Percentiles rank a stretch among this genome's conserved stretches.
Evolutionary conservation across 1,140 invertebrate species (phyloP).

Genomic region (Ips nitidus): DNA sequence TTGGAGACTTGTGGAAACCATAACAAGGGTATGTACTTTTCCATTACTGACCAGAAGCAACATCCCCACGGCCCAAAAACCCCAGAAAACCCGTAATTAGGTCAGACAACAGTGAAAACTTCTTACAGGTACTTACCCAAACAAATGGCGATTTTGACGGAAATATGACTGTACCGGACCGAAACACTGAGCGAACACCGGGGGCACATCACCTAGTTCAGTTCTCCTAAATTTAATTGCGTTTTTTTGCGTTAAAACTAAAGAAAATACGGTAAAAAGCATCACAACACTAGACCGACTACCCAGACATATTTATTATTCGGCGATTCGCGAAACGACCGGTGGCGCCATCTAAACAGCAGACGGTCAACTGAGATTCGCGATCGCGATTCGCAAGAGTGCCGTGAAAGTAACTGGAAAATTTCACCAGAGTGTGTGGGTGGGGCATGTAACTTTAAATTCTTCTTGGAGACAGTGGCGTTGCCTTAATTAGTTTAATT

Average conservation of each 20-base stretch:
- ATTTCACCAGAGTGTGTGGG: conserved; percentile 23
- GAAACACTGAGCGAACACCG: not conserved
- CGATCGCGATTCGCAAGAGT: conserved; percentile 10
- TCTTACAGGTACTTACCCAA: conserved; percentile 24
- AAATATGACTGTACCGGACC: conserved; percentile 20
- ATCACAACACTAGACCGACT: not conserved
- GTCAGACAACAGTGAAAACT: conserved; percentile 26
- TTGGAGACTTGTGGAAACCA: too few relatives aligned
- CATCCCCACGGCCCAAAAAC: conserved; percentile 1
- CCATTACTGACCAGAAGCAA: not conserved
- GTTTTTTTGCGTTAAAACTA: conserved; percentile 21
- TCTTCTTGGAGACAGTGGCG: conserved; percentile 8
- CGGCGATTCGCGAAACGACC: conserved; percentile 14
- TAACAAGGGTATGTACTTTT: too few relatives aligned
- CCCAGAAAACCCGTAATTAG: conserved; percentile 28
- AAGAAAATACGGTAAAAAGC: conserved; percentile 22
- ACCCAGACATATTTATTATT: too few relatives aligned
- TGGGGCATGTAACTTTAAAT: conserved; percentile 30
- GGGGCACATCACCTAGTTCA: too few relatives aligned
- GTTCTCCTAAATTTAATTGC: not conserved
- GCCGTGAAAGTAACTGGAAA: conserved; percentile 28
- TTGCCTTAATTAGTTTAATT: not conserved
- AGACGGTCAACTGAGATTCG: conserved; percentile 24
- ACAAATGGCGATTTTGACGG: conserved; percentile 12
- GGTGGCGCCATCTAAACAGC: conserved; percentile 28